These are phyloP conservation scores for Hycleus phaleratus DNA, from an alignment of 1,140 invertebrate genomes.

Conservation along the genomic window DNA sequence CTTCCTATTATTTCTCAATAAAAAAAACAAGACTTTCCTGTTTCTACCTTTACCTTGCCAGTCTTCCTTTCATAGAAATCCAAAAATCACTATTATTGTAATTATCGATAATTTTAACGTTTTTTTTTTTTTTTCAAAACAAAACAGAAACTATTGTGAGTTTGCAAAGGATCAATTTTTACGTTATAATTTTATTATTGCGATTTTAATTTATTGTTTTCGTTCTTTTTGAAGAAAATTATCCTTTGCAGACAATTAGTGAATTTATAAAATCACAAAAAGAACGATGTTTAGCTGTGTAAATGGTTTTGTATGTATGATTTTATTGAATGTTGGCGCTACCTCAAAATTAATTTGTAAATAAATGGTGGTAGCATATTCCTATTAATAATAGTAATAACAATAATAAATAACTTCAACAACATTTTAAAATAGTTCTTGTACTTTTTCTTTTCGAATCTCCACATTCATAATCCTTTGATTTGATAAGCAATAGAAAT, in stretches of 20 bases:
- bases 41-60: too few species aligned
- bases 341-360: slow-evolving; percentile 29
- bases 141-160: too few species aligned
- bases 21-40: too few species aligned
- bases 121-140: too few species aligned
- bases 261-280: neutral
- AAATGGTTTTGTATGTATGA: slow-evolving; percentile 19
- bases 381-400: slow-evolving; percentile 35
- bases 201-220: slow-evolving; percentile 1
- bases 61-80: too few species aligned
- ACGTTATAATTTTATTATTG: neutral
- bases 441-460: neutral
- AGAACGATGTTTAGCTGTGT: slow-evolving; percentile 1
- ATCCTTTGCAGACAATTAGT: neutral
- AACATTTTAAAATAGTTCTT: neutral
- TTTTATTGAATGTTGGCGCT: slow-evolving; percentile 25
- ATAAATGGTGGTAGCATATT: slow-evolving; percentile 40
- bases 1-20: too few species aligned
- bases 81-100: too few species aligned
- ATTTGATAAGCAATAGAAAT: neutral
- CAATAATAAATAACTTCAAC: slow-evolving; percentile 17
- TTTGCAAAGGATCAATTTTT: neutral
- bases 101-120: too few species aligned
- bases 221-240: neutral
- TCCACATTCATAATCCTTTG: neutral